Percentiles rank a stretch among this genome's conserved stretches.
Evolutionary conservation across 2,113 vertebrate genomes (phyloP).

Genomic region (Brachyhypopomus occidentalis): DNA sequence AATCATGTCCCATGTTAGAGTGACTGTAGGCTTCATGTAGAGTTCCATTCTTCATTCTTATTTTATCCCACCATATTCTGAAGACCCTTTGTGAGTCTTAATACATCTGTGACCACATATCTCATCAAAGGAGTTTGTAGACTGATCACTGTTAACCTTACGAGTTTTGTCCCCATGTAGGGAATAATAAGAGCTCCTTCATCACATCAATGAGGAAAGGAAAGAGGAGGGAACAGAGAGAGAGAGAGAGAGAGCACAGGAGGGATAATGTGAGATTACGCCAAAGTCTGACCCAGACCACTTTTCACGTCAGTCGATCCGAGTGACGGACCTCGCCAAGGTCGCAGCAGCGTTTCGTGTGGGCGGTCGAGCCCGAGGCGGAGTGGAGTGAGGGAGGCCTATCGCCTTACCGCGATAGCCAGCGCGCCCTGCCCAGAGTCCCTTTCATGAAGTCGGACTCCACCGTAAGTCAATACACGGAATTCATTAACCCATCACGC

Average conservation of each 20-base stretch:
- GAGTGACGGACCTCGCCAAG: conserved; percentile 33
- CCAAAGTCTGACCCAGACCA: conserved; percentile 21
- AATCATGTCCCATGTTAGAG: too few species aligned
- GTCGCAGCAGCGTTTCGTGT: conserved; percentile 30
- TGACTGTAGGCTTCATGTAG: background rate
- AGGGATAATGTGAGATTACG: background rate
- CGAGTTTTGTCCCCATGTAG: too few species aligned
- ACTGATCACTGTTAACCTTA: too few species aligned
- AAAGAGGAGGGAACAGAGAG: background rate
- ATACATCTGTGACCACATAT: too few species aligned
- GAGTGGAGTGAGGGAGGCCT: conserved; percentile 18
- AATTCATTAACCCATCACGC: conserved; percentile 58
- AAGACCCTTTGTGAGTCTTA: background rate
- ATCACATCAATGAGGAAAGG: background rate
- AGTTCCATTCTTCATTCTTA: background rate
- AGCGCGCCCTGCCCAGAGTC: conserved; percentile 53
- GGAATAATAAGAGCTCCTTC: too few species aligned
- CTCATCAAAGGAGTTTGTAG: too few species aligned
- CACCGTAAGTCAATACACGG: conserved; percentile 55
- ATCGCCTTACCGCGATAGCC: conserved; percentile 43
- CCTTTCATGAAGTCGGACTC: conserved; percentile 52
- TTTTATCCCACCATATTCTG: background rate
- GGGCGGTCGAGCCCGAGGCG: conserved; percentile 38
- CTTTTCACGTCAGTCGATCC: background rate
- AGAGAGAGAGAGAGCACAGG: background rate